Percentiles rank a stretch among this genome's conserved stretches.
phyloP scores from a whole-genome alignment of 2,113 vertebrate genomes.

The Rhagologus leucostigma region DNA sequence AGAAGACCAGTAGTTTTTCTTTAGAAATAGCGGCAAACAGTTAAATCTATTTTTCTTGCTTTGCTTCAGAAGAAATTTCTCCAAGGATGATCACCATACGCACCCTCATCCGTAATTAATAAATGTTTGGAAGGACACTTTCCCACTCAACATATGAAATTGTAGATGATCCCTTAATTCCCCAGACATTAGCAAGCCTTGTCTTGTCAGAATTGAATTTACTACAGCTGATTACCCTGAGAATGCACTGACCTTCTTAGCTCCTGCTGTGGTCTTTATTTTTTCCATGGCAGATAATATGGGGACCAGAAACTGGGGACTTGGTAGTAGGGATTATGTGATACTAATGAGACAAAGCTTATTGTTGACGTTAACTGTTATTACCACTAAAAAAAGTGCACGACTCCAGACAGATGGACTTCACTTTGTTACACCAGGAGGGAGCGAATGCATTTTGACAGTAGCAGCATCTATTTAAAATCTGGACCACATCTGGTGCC shows the following conservation, averaged over 20 bases:
- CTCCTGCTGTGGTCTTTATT: constrained; percentile 70
- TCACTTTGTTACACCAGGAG: constrained; percentile 50
- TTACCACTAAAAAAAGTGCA: constrained; percentile 49
- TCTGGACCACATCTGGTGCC: constrained; percentile 63
- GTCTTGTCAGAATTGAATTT: constrained; percentile 73
- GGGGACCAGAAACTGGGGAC: constrained; percentile 59
- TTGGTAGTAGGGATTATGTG: constrained; percentile 59
- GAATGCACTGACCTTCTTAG: constrained; percentile 73
- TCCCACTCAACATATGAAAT: constrained; percentile 61
- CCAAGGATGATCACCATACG: neutral
- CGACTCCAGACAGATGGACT: constrained; percentile 52
- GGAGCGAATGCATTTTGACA: constrained; percentile 42
- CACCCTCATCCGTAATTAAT: constrained; percentile 49
- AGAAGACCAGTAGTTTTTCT: neutral
- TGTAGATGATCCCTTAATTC: constrained; percentile 68
- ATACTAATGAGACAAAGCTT: constrained; percentile 68
- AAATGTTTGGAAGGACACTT: constrained; percentile 47
- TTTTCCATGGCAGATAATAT: constrained; percentile 59
- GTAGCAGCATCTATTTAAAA: constrained; percentile 52
- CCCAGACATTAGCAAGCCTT: constrained; percentile 64
- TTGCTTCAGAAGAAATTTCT: neutral
- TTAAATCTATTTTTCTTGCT: constrained; percentile 2
- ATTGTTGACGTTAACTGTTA: constrained; percentile 65
- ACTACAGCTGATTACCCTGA: constrained; percentile 75
- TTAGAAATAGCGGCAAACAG: neutral